A percentile compares a stretch with the other conserved stretches of the same genome.
These are phyloP conservation scores for Brachionichthys hirsutus DNA, from an alignment of 2,113 vertebrate genomes.

Conservation along the genomic window DNA sequence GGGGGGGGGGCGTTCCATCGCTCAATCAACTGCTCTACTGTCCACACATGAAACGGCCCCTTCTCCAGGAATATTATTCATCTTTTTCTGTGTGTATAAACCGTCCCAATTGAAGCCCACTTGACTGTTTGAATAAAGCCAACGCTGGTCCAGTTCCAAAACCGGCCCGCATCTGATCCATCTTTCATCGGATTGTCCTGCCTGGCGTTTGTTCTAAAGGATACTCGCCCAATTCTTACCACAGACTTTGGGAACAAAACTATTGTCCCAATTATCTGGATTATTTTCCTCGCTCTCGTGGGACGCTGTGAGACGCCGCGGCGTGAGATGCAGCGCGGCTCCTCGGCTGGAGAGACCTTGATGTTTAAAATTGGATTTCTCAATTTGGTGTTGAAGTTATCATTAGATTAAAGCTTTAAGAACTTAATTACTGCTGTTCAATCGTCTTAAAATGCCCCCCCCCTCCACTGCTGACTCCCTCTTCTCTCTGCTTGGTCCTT, in stretches of 20 bases:
- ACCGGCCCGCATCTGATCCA: background rate
- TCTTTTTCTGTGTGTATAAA: too few species aligned
- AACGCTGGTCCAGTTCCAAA: background rate
- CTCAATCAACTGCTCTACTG: too few species aligned
- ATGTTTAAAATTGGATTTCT: background rate
- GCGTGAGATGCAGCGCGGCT: background rate
- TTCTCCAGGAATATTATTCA: too few species aligned
- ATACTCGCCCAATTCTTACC: background rate
- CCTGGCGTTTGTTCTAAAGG: background rate
- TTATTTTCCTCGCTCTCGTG: background rate
- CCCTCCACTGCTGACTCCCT: background rate
- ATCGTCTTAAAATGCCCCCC: constrained; percentile 34
- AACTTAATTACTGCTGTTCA: constrained; percentile 27
- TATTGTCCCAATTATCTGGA: background rate
- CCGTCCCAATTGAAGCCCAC: too few species aligned
- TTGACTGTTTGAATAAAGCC: too few species aligned
- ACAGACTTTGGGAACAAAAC: too few species aligned
- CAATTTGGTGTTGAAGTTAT: background rate
- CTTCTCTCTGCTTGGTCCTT: background rate
- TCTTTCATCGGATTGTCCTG: background rate
- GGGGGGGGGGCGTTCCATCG: constrained; percentile 29
- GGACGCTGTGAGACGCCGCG: too few species aligned
- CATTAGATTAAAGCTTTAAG: background rate
- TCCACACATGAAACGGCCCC: too few species aligned
- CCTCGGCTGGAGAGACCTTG: too few species aligned